These are phyloP conservation scores for Reticulitermes speratus DNA, from an alignment of 1,140 invertebrate genomes.

Conservation along the genomic window DNA sequence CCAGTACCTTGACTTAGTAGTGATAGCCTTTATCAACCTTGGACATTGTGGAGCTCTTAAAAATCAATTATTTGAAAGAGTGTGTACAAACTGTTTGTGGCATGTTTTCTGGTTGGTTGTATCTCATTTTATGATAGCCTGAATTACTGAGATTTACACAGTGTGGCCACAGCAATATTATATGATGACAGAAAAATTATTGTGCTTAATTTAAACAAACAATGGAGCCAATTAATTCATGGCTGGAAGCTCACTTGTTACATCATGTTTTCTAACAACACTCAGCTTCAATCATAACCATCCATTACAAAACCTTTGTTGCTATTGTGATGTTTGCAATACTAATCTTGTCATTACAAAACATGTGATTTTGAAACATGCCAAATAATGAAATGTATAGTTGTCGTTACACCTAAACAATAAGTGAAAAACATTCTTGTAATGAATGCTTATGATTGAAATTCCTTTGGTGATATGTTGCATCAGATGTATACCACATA, in stretches of 20 bases:
- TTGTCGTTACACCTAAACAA: neutral
- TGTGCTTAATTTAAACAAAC: too few relatives aligned
- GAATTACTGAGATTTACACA: too few relatives aligned
- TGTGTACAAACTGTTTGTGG: too few relatives aligned
- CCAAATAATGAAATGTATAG: neutral
- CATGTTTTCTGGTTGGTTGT: too few relatives aligned
- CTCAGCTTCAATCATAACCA: conserved; percentile 1
- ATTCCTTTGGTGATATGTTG: neutral
- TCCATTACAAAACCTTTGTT: neutral
- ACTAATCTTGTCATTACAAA: neutral
- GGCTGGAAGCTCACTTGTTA: neutral
- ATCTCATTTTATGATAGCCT: too few relatives aligned
- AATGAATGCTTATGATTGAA: neutral
- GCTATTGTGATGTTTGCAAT: neutral
- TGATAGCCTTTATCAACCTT: too few relatives aligned
- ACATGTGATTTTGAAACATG: neutral
- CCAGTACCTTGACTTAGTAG: too few relatives aligned
- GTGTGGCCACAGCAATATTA: too few relatives aligned
- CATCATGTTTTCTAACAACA: neutral
- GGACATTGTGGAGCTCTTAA: too few relatives aligned
- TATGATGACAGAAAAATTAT: too few relatives aligned
- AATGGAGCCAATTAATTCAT: too few relatives aligned
- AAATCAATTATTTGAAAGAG: too few relatives aligned
- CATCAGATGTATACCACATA: neutral
- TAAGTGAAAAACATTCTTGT: neutral